Conservation (phyloP, 2,888 invertebrate species). For the Campopleginae sp. region DNA sequence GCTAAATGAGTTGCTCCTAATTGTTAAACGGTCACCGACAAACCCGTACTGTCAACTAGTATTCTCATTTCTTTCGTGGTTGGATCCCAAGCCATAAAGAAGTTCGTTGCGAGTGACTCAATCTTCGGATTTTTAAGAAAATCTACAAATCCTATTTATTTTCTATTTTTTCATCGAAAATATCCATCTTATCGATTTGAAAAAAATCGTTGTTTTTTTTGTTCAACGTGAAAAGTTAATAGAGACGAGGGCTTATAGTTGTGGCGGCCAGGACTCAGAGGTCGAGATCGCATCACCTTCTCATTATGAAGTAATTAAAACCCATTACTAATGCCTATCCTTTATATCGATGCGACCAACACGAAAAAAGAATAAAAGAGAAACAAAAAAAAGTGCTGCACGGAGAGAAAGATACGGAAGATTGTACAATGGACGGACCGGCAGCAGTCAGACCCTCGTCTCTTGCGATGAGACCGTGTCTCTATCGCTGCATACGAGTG, state of each 20-base stretch:
- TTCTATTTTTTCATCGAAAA: background rate
- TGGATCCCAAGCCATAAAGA: slow-evolving; percentile 9
- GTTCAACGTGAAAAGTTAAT: slow-evolving; percentile 10
- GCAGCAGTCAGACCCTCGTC: slow-evolving; percentile 83
- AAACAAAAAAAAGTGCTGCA: slow-evolving; percentile 73
- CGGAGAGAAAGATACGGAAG: slow-evolving; percentile 67
- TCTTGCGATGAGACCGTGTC: slow-evolving; percentile 60
- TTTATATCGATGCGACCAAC: slow-evolving; percentile 77
- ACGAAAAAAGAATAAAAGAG: slow-evolving; percentile 67
- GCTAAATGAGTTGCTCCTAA: slow-evolving; percentile 83
- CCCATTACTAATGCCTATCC: slow-evolving; percentile 83
- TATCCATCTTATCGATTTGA: background rate
- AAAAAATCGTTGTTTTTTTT: slow-evolving; percentile 8
- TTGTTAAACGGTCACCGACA: slow-evolving; percentile 79
- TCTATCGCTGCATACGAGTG: slow-evolving; percentile 23
- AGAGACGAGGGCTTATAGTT: slow-evolving; percentile 72
- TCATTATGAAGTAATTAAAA: slow-evolving; percentile 84
- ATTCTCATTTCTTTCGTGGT: slow-evolving; percentile 39
- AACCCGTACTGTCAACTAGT: slow-evolving; percentile 79
- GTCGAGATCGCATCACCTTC: slow-evolving; percentile 79
- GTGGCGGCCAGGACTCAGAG: slow-evolving; percentile 78
- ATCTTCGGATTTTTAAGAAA: slow-evolving; percentile 29
- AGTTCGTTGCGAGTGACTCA: slow-evolving; percentile 16
- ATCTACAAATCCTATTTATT: background rate
- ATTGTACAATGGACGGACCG: slow-evolving; percentile 75